phyloP scores from a whole-genome alignment of 2,113 vertebrate species.

The Aegithalos caudatus region DNA sequence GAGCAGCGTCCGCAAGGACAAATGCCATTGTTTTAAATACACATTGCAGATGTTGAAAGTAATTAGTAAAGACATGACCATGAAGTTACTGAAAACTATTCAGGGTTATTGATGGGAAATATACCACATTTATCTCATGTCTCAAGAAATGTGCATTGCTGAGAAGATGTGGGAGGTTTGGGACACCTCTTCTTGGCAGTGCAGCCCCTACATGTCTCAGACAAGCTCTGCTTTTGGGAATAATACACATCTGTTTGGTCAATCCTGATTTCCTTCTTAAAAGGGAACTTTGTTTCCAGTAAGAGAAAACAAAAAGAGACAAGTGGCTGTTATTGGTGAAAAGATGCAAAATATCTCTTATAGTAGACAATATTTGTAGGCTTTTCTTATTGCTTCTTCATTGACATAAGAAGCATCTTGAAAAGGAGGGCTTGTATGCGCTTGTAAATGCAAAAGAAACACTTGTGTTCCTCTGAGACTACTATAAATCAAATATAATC shows the following conservation, averaged over 20 bases:
- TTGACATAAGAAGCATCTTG: background rate
- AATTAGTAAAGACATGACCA: background rate
- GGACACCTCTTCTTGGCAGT: background rate
- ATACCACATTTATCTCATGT: background rate
- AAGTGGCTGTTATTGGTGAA: background rate
- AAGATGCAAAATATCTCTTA: background rate
- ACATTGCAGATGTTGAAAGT: conserved; percentile 1
- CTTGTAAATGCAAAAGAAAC: background rate
- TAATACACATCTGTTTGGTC: background rate
- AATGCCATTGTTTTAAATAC: conserved; percentile 38
- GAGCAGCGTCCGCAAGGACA: background rate
- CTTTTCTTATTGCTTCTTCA: background rate
- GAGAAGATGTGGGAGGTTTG: background rate
- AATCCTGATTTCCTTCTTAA: background rate
- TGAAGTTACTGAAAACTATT: background rate
- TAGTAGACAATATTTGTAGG: background rate
- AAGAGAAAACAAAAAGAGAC: background rate
- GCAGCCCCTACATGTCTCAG: background rate
- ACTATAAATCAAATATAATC: background rate
- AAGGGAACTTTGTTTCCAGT: background rate
- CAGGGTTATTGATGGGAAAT: background rate
- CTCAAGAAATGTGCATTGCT: background rate
- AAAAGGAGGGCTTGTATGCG: background rate
- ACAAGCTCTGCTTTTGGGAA: background rate
- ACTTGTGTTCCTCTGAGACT: background rate